Evolutionary conservation across 1,140 invertebrate genomes (phyloP), one percentile per base, ranked within the genome.

Genomic region (Thaumatotibia leucotreta): DNA sequence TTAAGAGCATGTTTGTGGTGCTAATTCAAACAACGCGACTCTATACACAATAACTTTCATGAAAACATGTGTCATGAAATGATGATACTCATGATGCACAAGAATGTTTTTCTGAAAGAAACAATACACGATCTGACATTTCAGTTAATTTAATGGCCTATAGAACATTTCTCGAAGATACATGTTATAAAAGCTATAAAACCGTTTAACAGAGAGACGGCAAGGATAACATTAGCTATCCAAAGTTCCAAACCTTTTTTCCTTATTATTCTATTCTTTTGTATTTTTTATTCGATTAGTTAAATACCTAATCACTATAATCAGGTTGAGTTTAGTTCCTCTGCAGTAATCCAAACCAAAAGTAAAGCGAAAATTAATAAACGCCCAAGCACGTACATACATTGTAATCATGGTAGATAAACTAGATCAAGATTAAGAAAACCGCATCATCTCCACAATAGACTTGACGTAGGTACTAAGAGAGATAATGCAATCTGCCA

Each of bases 21-120:
- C 78, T 85, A 83, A 82, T 84, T 82, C 71, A 74, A 79, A 83
- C 81, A 79, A 80, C 67, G 73, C 70, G 66, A 76, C 67, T 66
- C 52, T 39, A 61, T 14, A 17, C n/a, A 27, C 52, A 27, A 58
- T 58, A 29, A 29, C 52, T 58, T 58, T 58, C 14, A 31, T 58
- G 27, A 24, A 24, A 27, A 27, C 24, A 27, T 27, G 27, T 29
- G 24, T 27, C 52, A 58, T 27, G n/a, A 50, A 39, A 11, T 32
- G 10, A 32, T 32, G 4, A 32, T 10, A 32, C 2, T 39, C 33
- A 39, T 50, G 49, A 31, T 58, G 24, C 23, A 27, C 24, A 58
- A 20, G n/a, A 58, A 58, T 58, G 24, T 23, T 27, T 58, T 45
- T 17, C 52, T 29, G 52, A 31, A 58, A 27, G 10, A 27, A 58